phyloP scores from a whole-genome alignment of 1,140 invertebrate species.

The Drosophila asahinai region DNA sequence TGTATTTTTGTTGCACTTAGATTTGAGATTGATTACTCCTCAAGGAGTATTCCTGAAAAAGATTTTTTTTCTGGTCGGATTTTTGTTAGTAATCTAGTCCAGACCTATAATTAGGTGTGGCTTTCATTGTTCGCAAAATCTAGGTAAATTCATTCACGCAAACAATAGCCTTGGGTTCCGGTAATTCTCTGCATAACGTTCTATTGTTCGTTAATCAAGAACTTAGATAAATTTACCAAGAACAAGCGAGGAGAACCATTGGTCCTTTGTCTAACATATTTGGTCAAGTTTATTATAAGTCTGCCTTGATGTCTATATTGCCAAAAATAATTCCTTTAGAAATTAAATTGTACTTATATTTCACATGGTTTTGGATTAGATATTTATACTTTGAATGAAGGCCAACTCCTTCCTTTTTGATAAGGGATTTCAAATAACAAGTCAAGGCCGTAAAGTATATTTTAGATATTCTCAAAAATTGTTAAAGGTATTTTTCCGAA shows the following conservation, averaged over 20 bases:
- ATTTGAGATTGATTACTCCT: constrained; percentile 1
- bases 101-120: not conserved
- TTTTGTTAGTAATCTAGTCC: not conserved
- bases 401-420: not conserved
- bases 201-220: not conserved
- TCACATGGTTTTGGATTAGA: not conserved
- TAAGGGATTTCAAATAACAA: constrained; percentile 15
- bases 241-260: not conserved
- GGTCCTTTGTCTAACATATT: too few relatives aligned
- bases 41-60: not conserved
- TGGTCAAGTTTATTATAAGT: too few relatives aligned
- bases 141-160: not conserved
- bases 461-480: constrained; percentile 11
- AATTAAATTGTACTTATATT: too few relatives aligned
- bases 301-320: too few relatives aligned
- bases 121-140: not conserved
- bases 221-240: not conserved
- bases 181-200: too few relatives aligned
- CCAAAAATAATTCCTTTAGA: too few relatives aligned
- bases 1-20: not conserved
- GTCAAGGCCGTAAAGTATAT: constrained; percentile 17
- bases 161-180: not conserved
- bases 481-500: constrained; percentile 17
- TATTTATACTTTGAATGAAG: not conserved
- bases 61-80: not conserved